Evolutionary conservation across 30 jellyfish, hydroid and myxozoan species (phyloP), one percentile per base, ranked within the genome.

Genomic region (Hydra vulgaris): DNA sequence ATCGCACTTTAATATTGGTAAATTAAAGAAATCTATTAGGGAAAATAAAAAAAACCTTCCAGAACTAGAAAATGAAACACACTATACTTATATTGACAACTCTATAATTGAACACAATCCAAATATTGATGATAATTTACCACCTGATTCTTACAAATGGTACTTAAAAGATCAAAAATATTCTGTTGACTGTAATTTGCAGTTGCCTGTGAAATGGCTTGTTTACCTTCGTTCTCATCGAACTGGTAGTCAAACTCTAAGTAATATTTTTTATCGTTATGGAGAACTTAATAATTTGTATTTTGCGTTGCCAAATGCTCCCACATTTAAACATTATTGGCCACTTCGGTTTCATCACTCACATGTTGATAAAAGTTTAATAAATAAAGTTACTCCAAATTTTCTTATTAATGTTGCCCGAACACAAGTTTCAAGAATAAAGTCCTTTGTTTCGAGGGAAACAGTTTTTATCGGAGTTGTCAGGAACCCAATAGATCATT

Each of bases 331-430:
- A 52, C 76, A 83, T 83, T 74, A 83, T 73, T 83, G 90, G 90
- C 90, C 90, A 20, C 76, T 73, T 19, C 80, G 90, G 20, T 83
- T 83, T 55, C 87, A 83, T 83, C 90, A 74, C 67, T 73, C 90
- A 20, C 53, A 18, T 53, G 25, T 74, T 8, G 90, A 70, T 55
- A 76, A 83, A 54, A 26, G 27, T 27, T 54, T 83, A 27, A 17
- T 83, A 61, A 74, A 83, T 55, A 25, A 27, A 25, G 66, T 21
- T 40, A 24, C 54, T 73, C 87, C 90, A n/a, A 83, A 83, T 54
- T 56, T 83, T 70, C 21, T 83, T 26, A 66, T 83, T 17, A 73
- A 73, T 27, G 82, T 75, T 17, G 87, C 88, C 8, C 85, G 90
- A 27, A 70, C 26, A 25, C 67, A 27, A 52, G 67, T 22, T 53